Evolutionary conservation across 2,797 vertebrate genomes (phyloP).

Genomic region (Dromococcyx pavoninus): DNA sequence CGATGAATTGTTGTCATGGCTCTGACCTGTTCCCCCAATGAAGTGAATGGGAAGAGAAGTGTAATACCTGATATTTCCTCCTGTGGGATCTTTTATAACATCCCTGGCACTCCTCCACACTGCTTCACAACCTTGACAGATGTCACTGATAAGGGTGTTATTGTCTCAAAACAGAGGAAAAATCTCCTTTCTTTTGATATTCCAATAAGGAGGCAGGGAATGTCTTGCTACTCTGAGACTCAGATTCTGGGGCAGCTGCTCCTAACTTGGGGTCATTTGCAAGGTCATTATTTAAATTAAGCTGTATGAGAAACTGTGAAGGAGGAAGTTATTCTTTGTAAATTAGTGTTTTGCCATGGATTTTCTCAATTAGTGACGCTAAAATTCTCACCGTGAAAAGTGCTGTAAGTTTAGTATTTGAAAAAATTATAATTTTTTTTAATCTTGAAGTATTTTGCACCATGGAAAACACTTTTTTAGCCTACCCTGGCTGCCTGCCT

Average conservation of each 20-base stretch:
- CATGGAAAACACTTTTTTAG: background rate
- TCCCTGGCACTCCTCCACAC: background rate
- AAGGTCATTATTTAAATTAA: background rate
- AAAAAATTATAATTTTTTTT: background rate
- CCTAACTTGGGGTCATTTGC: background rate
- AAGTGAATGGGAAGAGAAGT: background rate
- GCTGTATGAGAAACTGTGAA: background rate
- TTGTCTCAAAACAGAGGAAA: background rate
- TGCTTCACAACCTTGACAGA: background rate
- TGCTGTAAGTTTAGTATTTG: background rate
- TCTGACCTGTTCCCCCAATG: background rate
- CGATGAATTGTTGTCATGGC: background rate
- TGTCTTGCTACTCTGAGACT: background rate
- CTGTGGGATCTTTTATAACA: background rate
- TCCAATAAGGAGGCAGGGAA: background rate
- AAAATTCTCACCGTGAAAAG: background rate
- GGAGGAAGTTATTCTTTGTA: background rate
- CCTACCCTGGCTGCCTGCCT: background rate
- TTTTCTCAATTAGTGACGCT: background rate
- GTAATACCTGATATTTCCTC: background rate
- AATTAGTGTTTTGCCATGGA: fast-evolving
- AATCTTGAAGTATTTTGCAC: background rate
- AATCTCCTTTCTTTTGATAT: background rate
- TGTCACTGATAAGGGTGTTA: fast-evolving
- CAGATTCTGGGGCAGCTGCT: background rate